Conservation (phyloP, 2,797 vertebrate genomes). For the Ctenopoma multispine region DNA sequence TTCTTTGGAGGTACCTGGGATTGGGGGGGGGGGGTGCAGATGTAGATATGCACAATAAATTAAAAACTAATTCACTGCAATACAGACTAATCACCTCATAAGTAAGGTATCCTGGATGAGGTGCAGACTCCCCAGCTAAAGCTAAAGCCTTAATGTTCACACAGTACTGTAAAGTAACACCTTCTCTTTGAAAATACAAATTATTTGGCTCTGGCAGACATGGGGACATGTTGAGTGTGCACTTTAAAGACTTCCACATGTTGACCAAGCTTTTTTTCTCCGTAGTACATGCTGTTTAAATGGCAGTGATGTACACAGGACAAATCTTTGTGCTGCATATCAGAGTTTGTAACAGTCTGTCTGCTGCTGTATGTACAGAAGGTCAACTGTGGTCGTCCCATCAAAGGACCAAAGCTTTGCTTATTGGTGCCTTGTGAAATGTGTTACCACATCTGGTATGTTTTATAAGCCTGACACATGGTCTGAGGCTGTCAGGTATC, state of each 20-base stretch:
- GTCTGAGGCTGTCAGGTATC: background rate
- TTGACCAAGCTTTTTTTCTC: slow-evolving; percentile 40
- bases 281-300: slow-evolving; percentile 16
- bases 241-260: slow-evolving; percentile 49
- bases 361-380: slow-evolving; percentile 15
- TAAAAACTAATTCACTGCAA: slow-evolving; percentile 1
- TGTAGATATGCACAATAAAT: background rate
- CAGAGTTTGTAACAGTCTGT: background rate
- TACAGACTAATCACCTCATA: background rate
- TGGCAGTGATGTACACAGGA: background rate
- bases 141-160: slow-evolving; percentile 33
- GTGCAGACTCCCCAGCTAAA: background rate
- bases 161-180: slow-evolving; percentile 24
- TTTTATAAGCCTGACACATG: background rate
- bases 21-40: background rate
- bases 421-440: slow-evolving; percentile 53
- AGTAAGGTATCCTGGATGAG: background rate
- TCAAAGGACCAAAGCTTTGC: slow-evolving; percentile 50
- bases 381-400: slow-evolving; percentile 18
- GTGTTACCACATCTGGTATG: slow-evolving; percentile 2
- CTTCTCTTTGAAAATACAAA: background rate
- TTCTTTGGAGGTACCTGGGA: slow-evolving; percentile 1
- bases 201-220: slow-evolving; percentile 1
- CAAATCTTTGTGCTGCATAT: background rate
- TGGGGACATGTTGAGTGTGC: slow-evolving; percentile 15